A percentile compares a stretch with the other conserved stretches of the same genome.
Evolutionary conservation across 2,113 vertebrate species (phyloP).

Genomic region (Dipodomys ordii): DNA sequence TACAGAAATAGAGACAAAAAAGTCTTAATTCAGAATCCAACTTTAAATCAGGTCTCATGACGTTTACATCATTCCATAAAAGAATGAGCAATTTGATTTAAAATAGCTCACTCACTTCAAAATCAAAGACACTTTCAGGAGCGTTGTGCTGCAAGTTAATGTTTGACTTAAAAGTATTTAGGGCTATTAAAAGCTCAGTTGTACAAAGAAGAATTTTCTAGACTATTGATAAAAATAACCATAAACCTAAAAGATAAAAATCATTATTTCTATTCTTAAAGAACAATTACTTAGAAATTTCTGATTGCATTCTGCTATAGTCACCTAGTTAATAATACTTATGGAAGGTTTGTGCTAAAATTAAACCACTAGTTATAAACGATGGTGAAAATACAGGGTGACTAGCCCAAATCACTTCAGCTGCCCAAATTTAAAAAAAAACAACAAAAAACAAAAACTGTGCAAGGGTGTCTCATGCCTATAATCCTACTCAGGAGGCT

Average conservation of each 20-base stretch:
- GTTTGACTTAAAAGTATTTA: constrained; percentile 36
- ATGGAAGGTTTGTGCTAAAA: constrained; percentile 37
- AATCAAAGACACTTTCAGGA: constrained; percentile 40
- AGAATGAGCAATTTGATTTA: constrained; percentile 45
- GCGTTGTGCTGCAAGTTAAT: constrained; percentile 52
- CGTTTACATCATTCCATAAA: neutral
- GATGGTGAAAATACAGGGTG: neutral
- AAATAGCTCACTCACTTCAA: constrained; percentile 42
- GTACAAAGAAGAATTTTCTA: constrained; percentile 45
- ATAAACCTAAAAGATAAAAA: constrained; percentile 42
- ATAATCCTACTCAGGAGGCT: too few relatives aligned
- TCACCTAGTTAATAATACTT: constrained; percentile 53
- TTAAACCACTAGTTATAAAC: constrained; percentile 6
- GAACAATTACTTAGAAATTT: constrained; percentile 31
- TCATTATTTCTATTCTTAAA: constrained; percentile 8
- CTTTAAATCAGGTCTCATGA: constrained; percentile 14
- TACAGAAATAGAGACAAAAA: neutral
- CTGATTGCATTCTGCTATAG: constrained; percentile 14
- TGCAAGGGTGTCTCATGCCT: too few relatives aligned
- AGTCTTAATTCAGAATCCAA: neutral
- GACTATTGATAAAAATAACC: constrained; percentile 52
- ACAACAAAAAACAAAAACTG: too few relatives aligned
- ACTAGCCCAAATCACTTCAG: neutral
- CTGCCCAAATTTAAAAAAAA: too few relatives aligned
- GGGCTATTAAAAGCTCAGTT: neutral